Evolutionary conservation across 2,797 vertebrate species (phyloP).

Genomic region (Stomatorhinus walkeri): DNA sequence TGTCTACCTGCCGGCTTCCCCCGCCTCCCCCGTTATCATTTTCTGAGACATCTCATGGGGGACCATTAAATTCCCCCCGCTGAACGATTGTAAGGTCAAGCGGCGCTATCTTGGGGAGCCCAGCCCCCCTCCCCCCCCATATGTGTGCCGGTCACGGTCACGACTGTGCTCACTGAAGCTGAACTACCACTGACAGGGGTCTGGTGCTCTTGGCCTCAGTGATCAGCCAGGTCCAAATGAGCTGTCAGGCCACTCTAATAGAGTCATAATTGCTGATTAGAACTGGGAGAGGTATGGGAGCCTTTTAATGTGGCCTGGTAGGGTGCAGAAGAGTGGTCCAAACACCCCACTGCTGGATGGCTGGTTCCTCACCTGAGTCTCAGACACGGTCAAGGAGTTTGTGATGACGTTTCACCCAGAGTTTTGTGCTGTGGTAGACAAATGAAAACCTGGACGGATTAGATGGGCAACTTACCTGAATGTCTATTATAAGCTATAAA

Average conservation of each 20-base stretch:
- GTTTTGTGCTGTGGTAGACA: not conserved
- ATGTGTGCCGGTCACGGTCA: slow-evolving; percentile 26
- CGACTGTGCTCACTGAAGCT: slow-evolving; percentile 59
- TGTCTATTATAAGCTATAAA: not conserved
- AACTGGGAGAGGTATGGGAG: slow-evolving; percentile 77
- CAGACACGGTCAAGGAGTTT: not conserved
- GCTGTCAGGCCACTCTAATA: slow-evolving; percentile 93
- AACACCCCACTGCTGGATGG: not conserved
- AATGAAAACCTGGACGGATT: not conserved
- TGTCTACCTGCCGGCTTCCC: slow-evolving; percentile 78
- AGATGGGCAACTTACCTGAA: not conserved
- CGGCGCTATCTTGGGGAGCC: slow-evolving; percentile 62
- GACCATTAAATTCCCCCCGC: slow-evolving; percentile 69
- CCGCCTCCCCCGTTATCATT: slow-evolving; percentile 45
- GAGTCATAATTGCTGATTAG: slow-evolving; percentile 99
- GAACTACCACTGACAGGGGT: slow-evolving; percentile 80
- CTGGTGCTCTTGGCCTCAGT: slow-evolving; percentile 64
- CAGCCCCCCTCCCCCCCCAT: slow-evolving; percentile 40
- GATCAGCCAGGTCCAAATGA: slow-evolving; percentile 77
- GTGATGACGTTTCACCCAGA: not conserved
- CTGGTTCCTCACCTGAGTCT: slow-evolving; percentile 2
- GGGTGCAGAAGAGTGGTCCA: slow-evolving; percentile 34
- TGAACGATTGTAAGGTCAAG: slow-evolving; percentile 81
- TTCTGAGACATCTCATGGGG: slow-evolving; percentile 47
- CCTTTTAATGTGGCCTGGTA: slow-evolving; percentile 68